These are phyloP conservation scores for Ellobium chinense DNA, from an alignment of 2,888 invertebrate genomes.

Conservation along the genomic window DNA sequence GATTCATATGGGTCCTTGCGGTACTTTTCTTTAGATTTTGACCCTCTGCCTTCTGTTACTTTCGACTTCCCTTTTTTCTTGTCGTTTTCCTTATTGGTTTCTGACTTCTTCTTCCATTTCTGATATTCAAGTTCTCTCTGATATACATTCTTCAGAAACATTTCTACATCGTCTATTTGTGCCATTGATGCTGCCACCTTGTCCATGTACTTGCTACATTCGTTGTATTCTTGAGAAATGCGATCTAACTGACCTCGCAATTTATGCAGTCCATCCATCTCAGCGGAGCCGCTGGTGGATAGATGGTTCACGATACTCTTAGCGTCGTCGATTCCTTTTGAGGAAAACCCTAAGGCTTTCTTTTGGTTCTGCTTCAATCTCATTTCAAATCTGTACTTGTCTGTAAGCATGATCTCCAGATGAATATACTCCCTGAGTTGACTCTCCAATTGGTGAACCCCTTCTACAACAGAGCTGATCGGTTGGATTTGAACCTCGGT, in stretches of 20 bases:
- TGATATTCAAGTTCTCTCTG: slow-evolving; percentile 52
- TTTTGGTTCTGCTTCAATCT: slow-evolving; percentile 56
- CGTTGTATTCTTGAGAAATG: slow-evolving; percentile 57
- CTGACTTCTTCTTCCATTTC: neutral
- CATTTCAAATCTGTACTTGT: slow-evolving; percentile 56
- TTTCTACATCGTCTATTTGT: slow-evolving; percentile 17
- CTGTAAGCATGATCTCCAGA: slow-evolving; percentile 57
- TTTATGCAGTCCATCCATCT: slow-evolving; percentile 47
- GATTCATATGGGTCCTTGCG: neutral
- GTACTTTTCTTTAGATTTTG: neutral
- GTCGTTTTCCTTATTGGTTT: neutral
- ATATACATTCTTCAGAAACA: slow-evolving; percentile 44
- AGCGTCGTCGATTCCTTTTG: slow-evolving; percentile 50
- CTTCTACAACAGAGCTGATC: slow-evolving; percentile 58
- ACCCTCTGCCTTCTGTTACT: neutral
- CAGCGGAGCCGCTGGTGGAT: slow-evolving; percentile 42
- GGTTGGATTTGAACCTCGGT: slow-evolving; percentile 39
- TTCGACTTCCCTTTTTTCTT: neutral
- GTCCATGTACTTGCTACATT: slow-evolving; percentile 56
- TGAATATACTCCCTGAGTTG: slow-evolving; percentile 60
- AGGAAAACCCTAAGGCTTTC: slow-evolving; percentile 54
- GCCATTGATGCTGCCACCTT: slow-evolving; percentile 22
- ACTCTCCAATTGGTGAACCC: slow-evolving; percentile 55
- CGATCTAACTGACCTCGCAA: slow-evolving; percentile 51
- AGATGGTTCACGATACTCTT: slow-evolving; percentile 48